Conservation (phyloP, 2,797 vertebrate genomes). For the Paedocypris micromegethes region DNA sequence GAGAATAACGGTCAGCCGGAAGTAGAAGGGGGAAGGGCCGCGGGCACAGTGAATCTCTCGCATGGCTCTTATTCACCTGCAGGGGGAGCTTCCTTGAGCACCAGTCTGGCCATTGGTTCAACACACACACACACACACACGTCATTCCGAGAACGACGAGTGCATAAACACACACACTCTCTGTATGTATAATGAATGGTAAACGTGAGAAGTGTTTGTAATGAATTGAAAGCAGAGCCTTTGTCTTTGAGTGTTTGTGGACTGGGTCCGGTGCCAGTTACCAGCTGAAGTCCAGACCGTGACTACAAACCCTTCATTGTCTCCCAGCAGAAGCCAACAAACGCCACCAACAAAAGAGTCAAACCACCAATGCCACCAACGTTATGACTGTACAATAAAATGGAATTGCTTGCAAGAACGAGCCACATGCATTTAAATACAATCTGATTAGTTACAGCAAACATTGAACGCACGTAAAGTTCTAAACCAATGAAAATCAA, state of each 20-base stretch:
- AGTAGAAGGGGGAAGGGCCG: slow-evolving; percentile 33
- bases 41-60: slow-evolving; percentile 22
- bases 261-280: slow-evolving; percentile 39
- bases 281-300: slow-evolving; percentile 21
- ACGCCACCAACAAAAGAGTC: slow-evolving; percentile 33
- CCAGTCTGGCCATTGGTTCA: slow-evolving; percentile 22
- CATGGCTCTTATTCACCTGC: slow-evolving; percentile 4
- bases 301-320: slow-evolving; percentile 42
- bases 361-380: neutral
- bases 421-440: too few relatives aligned
- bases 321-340: slow-evolving; percentile 9
- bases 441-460: too few relatives aligned
- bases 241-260: slow-evolving; percentile 34
- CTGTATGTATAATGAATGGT: slow-evolving; percentile 24
- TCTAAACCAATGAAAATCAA: neutral
- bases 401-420: too few relatives aligned
- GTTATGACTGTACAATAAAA: too few relatives aligned
- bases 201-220: slow-evolving; percentile 35
- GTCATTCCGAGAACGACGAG: slow-evolving; percentile 9
- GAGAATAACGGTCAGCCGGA: slow-evolving; percentile 17
- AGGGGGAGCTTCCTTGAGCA: slow-evolving; percentile 27
- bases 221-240: slow-evolving; percentile 31
- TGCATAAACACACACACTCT: neutral
- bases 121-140: slow-evolving; percentile 28
- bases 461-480: too few relatives aligned